phyloP scores from a whole-genome alignment of 2,797 vertebrate genomes.

The Sternotherus odoratus region DNA sequence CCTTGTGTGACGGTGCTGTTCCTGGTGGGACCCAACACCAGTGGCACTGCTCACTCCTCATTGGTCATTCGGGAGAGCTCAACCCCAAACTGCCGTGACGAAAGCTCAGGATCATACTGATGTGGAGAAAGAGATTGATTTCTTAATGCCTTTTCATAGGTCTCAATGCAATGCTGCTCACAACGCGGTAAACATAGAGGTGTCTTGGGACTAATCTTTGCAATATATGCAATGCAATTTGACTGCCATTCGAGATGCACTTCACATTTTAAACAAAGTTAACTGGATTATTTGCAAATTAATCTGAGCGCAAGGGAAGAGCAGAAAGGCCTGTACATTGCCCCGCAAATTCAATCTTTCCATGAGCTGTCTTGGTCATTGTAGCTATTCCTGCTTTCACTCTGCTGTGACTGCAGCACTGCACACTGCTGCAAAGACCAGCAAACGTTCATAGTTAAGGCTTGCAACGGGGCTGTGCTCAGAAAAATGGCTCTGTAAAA shows the following conservation, averaged over 20 bases:
- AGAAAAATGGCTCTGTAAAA: not conserved
- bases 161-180: not conserved
- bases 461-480: not conserved
- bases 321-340: too few relatives aligned
- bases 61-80: conserved; percentile 94
- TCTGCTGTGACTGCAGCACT: not conserved
- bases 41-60: conserved; percentile 93
- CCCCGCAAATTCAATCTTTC: too few relatives aligned
- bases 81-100: conserved; percentile 94
- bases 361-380: not conserved
- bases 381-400: not conserved
- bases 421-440: not conserved
- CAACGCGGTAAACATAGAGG: not conserved
- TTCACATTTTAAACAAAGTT: not conserved
- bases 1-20: too few relatives aligned
- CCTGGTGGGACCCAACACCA: too few relatives aligned
- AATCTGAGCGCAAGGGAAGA: too few relatives aligned
- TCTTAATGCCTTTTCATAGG: not conserved
- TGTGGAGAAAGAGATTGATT: not conserved
- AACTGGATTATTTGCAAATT: too few relatives aligned
- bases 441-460: not conserved
- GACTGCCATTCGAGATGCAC: not conserved
- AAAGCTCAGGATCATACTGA: conserved; percentile 95
- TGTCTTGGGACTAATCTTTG: not conserved
- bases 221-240: not conserved